These are phyloP conservation scores for Philaenus spumarius DNA, from an alignment of 1,140 invertebrate species.

Conservation along the genomic window DNA sequence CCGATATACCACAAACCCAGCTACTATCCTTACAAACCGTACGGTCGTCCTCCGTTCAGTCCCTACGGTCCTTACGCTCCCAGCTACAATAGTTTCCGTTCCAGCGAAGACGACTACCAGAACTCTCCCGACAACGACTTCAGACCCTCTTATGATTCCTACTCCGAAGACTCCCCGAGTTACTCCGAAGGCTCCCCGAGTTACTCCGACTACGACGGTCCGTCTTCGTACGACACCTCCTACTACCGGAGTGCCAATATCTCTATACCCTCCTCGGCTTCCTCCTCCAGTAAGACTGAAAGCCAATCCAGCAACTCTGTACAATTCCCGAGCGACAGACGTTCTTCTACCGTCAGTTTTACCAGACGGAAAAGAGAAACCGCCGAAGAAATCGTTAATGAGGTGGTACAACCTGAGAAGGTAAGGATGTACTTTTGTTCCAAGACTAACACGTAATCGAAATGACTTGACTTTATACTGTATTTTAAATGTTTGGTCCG, in stretches of 20 bases:
- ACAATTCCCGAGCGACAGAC: slow-evolving; percentile 29
- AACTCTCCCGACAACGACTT: slow-evolving; percentile 25
- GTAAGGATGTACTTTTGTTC: slow-evolving; percentile 3
- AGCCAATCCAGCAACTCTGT: slow-evolving; percentile 15
- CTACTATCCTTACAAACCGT: slow-evolving; percentile 23
- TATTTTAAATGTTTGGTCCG: too few species aligned
- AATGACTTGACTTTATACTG: too few species aligned
- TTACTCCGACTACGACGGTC: slow-evolving; percentile 7
- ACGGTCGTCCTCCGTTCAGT: slow-evolving; percentile 3
- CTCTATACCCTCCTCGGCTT: not conserved
- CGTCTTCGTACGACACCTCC: not conserved
- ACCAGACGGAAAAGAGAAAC: slow-evolving; percentile 2
- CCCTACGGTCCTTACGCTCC: slow-evolving; percentile 20
- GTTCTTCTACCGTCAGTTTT: slow-evolving; percentile 8
- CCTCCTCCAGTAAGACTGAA: slow-evolving; percentile 10
- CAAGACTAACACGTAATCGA: not conserved
- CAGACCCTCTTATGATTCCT: slow-evolving; percentile 25
- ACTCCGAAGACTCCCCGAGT: slow-evolving; percentile 18
- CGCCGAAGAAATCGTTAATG: not conserved
- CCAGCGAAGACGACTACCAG: slow-evolving; percentile 4
- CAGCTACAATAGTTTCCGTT: slow-evolving; percentile 9
- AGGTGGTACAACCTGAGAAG: slow-evolving; percentile 15
- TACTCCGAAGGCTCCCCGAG: not conserved
- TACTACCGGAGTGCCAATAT: slow-evolving; percentile 9
- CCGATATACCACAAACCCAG: slow-evolving; percentile 33